Conservation (phyloP, 2,113 vertebrate species). For the Dendrocopos noguchii region DNA sequence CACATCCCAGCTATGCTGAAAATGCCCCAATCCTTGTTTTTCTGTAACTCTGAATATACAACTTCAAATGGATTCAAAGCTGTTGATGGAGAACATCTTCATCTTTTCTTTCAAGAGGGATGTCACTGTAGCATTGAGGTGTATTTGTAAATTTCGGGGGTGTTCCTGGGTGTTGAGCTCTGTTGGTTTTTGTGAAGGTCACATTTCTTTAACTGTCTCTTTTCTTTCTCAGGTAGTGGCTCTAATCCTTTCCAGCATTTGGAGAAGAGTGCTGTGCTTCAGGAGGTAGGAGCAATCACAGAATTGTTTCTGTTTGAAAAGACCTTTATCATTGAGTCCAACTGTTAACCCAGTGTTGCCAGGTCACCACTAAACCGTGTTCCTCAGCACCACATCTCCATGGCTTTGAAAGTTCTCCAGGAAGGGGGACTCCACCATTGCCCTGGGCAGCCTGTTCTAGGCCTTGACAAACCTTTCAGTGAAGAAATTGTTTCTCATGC, state of each 20-base stretch:
- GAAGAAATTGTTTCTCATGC: too few relatives aligned
- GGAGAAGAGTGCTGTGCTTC: constrained; percentile 96
- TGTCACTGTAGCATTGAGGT: neutral
- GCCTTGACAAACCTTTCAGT: too few relatives aligned
- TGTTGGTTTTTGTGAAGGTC: neutral
- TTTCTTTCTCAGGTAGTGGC: constrained; percentile 84
- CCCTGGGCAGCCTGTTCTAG: too few relatives aligned
- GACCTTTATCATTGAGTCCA: too few relatives aligned
- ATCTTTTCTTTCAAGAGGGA: neutral
- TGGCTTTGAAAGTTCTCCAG: too few relatives aligned
- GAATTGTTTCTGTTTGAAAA: too few relatives aligned
- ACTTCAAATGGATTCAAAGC: neutral
- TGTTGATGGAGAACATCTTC: neutral
- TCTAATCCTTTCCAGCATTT: constrained; percentile 97
- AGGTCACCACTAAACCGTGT: too few relatives aligned
- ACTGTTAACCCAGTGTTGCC: too few relatives aligned
- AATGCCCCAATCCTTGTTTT: fast-evolving
- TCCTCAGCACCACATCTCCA: too few relatives aligned
- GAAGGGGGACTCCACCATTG: too few relatives aligned
- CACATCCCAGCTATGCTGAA: neutral
- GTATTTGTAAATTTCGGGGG: neutral
- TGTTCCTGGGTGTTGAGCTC: neutral
- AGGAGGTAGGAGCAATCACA: constrained; percentile 84
- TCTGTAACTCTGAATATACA: neutral
- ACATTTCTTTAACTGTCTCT: neutral